Evolutionary conservation across 2,888 invertebrate genomes (phyloP), one percentile per base, ranked within the genome.

Genomic region (Craniophora ligustri): DNA sequence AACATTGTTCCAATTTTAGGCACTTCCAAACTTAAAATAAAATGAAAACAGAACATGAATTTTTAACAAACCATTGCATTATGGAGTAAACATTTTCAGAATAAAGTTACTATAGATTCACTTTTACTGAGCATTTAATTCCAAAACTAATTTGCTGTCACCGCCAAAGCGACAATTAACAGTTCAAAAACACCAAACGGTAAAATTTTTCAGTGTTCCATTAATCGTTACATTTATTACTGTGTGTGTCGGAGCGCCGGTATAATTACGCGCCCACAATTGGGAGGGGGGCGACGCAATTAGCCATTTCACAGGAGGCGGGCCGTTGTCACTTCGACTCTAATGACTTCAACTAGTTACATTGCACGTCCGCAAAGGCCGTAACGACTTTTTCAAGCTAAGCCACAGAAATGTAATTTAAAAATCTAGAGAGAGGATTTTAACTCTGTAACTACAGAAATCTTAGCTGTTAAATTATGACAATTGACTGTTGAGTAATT

Each of bases 241-340:
- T 66, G 59, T 61, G 64, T 58, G 61, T 57, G 63, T 55, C 39
- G 50, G 65, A 48, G 49, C 55, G 50, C 67, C 51, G 57, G 72
- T 72, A 75, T 82, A 82, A 85, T 85, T 81, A 81, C 76, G 67
- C 65, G 56, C 57, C 68, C 74, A 74, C 79, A 85, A 81, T 82
- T 76, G 69, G 66, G 68, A 65, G 59, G 67, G 63, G 67, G 69
- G 73, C 62, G 71, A 66, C 72, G 78, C 75, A 81, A 83, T 82
- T 82, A 82, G 75, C 77, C 75, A 74, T 75, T 75, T 73, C 69
- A 72, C 75, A 67, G 67, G 54, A 71, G 56, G 63, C 64, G 54
- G 64, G 50, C 70, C 73, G 76, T 79, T 81, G 80, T 78, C 81
- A 78, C 77, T 76, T 59, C 63, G 62, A 56, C 72, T 69, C 69